Percentiles rank a stretch among this genome's conserved stretches.
Conservation (phyloP, 2,797 vertebrate genomes). For the Artibeus jamaicensis region DNA sequence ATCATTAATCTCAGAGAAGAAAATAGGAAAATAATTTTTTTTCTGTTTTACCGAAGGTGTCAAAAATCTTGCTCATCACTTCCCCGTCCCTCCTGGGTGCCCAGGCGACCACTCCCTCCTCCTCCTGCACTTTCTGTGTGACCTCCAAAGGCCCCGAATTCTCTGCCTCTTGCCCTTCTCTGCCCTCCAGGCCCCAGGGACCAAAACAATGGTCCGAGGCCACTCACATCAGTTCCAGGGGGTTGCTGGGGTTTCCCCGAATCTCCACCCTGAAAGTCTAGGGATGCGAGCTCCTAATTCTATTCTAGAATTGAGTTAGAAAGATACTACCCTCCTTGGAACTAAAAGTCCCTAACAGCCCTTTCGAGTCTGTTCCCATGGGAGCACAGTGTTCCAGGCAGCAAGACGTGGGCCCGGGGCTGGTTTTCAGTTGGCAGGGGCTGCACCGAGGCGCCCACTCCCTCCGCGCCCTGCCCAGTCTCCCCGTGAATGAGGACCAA, state of each 20-base stretch:
- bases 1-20: conserved; percentile 90
- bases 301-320: not conserved
- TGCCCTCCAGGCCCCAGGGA: not conserved
- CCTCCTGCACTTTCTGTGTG: not conserved
- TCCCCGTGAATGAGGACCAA: not conserved
- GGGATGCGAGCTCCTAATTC: not conserved
- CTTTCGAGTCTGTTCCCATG: not conserved
- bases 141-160: conserved; percentile 35
- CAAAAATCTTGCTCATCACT: not conserved
- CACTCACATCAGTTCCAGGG: not conserved
- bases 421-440: not conserved
- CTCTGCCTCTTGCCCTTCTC: conserved; percentile 9
- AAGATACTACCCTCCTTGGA: not conserved
- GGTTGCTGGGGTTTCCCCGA: not conserved
- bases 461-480: not conserved
- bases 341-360: not conserved
- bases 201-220: not conserved
- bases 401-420: not conserved
- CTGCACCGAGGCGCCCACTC: not conserved
- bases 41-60: conserved; percentile 31
- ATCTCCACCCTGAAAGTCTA: not conserved
- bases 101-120: not conserved
- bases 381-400: not conserved
- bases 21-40: conserved; percentile 84
- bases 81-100: not conserved